Conservation (phyloP, 2,797 vertebrate genomes). For the Phoebastria nigripes region DNA sequence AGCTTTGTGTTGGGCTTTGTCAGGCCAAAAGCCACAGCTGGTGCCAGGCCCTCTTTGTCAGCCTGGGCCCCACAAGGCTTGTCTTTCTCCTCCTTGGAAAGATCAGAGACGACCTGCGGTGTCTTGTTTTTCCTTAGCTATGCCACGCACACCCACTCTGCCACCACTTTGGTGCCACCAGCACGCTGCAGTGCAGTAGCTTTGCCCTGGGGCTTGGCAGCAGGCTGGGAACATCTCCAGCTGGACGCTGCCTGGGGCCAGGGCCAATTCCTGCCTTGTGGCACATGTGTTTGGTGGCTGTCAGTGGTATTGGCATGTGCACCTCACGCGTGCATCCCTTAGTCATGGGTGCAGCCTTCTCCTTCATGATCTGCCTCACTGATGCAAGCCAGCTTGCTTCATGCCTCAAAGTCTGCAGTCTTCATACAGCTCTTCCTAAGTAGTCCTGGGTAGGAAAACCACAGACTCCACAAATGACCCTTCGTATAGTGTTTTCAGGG, state of each 20-base stretch:
- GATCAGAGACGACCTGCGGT: accelerated
- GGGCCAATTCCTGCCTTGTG: background rate
- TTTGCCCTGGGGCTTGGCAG: background rate
- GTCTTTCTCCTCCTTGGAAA: background rate
- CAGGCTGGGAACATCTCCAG: background rate
- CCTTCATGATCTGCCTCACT: background rate
- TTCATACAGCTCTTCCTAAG: background rate
- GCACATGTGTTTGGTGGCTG: background rate
- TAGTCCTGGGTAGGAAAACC: background rate
- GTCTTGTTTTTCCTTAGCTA: background rate
- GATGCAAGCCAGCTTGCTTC: background rate
- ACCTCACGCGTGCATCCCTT: accelerated
- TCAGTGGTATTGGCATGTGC: accelerated
- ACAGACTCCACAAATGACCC: background rate
- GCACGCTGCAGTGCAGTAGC: accelerated
- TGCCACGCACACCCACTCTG: accelerated
- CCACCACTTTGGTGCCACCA: background rate
- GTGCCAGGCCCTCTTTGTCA: background rate
- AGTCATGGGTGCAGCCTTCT: accelerated
- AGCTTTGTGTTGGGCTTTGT: background rate
- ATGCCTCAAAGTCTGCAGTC: background rate
- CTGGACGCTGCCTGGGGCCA: too few species aligned
- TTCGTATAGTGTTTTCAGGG: background rate
- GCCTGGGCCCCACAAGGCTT: background rate
- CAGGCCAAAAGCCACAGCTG: background rate